phyloP scores from a whole-genome alignment of 2,888 invertebrate species.

The Cephus pulcher region DNA sequence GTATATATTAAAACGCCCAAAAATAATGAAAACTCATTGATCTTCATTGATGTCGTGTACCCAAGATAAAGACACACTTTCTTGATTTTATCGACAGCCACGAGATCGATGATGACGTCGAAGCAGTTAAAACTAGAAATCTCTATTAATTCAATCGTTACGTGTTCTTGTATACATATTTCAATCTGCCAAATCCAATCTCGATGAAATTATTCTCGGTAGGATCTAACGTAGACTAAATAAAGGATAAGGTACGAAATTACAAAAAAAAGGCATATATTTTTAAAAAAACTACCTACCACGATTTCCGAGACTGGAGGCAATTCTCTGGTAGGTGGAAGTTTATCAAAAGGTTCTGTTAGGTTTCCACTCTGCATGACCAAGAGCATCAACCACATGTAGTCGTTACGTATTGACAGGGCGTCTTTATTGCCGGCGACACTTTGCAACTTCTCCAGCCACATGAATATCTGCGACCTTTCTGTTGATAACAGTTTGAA shows the following conservation, averaged over 20 bases:
- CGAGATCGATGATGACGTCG: neutral
- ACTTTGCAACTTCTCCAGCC: constrained; percentile 62
- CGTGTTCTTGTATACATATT: too few relatives aligned
- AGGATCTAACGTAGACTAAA: too few relatives aligned
- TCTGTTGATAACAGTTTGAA: constrained; percentile 23
- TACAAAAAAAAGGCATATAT: neutral
- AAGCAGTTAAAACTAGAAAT: neutral
- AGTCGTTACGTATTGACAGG: constrained; percentile 62
- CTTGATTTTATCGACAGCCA: neutral
- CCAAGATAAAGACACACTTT: neutral
- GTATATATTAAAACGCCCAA: neutral
- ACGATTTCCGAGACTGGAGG: constrained; percentile 60
- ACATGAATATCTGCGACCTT: constrained; percentile 48
- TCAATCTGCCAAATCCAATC: too few relatives aligned
- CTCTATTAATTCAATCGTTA: too few relatives aligned
- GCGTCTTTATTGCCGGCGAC: constrained; percentile 52
- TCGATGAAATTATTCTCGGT: too few relatives aligned
- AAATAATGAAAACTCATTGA: neutral
- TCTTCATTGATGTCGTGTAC: neutral
- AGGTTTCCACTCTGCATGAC: constrained; percentile 65
- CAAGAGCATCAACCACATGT: constrained; percentile 66
- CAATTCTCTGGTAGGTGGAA: constrained; percentile 56
- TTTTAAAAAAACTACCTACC: constrained; percentile 41
- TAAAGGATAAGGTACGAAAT: neutral
- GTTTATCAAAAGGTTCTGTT: constrained; percentile 60